phyloP scores from a whole-genome alignment of 2,797 vertebrate species.

The Oceanodroma leucorhoa region DNA sequence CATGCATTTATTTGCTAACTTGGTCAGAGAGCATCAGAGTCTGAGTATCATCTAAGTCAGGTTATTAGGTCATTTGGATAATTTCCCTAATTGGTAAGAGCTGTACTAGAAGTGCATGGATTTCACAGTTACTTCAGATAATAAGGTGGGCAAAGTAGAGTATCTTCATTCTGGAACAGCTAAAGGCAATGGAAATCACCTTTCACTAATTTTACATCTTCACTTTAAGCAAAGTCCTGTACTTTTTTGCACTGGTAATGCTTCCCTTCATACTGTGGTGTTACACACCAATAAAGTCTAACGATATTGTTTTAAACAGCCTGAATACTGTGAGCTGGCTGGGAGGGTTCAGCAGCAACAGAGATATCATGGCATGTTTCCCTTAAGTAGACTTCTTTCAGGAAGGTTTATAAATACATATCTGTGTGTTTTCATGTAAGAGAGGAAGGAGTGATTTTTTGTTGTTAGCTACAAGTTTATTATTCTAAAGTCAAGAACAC shows the following conservation, averaged over 20 bases:
- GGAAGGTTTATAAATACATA: neutral
- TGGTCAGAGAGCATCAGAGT: neutral
- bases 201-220: neutral
- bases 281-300: neutral
- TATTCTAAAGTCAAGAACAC: neutral
- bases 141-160: neutral
- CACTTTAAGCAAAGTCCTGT: neutral
- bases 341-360: neutral
- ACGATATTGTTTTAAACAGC: neutral
- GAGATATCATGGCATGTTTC: neutral
- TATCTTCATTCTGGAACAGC: neutral
- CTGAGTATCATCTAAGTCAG: neutral
- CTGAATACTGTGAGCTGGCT: neutral
- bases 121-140: neutral
- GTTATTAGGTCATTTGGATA: neutral
- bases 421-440: neutral
- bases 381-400: neutral
- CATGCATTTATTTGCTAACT: neutral
- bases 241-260: neutral
- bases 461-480: neutral
- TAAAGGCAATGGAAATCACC: neutral
- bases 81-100: neutral
- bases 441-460: neutral
- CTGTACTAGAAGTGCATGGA: neutral
- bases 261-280: neutral